A percentile compares a stretch with the other conserved stretches of the same genome.
Conservation (phyloP, 1,140 invertebrate genomes). For the Armadillidium nasatum region DNA sequence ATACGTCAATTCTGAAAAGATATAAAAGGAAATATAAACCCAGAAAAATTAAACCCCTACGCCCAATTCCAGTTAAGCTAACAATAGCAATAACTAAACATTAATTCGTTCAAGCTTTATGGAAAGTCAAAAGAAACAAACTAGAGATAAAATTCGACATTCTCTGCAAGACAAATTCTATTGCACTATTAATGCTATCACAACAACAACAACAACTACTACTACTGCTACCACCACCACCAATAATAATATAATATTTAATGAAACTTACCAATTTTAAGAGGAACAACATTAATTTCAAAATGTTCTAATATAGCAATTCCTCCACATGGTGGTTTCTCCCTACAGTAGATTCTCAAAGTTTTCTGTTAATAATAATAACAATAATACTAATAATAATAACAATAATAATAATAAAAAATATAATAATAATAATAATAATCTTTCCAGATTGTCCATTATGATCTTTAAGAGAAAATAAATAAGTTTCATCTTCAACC, state of each 20-base stretch:
- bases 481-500: no score
- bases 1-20: slow-evolving; percentile 68
- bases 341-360: slow-evolving; percentile 78
- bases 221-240: neutral
- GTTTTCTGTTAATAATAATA: slow-evolving; percentile 59
- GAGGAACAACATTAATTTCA: slow-evolving; percentile 89
- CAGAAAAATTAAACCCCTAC: neutral
- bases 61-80: neutral
- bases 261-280: slow-evolving; percentile 68
- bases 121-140: no score
- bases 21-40: neutral
- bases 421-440: no score
- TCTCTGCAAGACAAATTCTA: no score
- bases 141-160: no score
- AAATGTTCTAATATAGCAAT: slow-evolving; percentile 99
- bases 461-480: no score
- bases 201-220: no score
- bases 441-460: no score
- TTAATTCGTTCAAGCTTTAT: no score
- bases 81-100: neutral
- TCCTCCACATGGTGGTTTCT: slow-evolving; percentile 88
- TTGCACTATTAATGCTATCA: no score
- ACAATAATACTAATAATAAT: slow-evolving; percentile 12
- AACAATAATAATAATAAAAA: neutral
- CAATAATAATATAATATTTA: neutral